Conservation (phyloP, 2,888 invertebrate species). For the Dexiosoma caninum region DNA sequence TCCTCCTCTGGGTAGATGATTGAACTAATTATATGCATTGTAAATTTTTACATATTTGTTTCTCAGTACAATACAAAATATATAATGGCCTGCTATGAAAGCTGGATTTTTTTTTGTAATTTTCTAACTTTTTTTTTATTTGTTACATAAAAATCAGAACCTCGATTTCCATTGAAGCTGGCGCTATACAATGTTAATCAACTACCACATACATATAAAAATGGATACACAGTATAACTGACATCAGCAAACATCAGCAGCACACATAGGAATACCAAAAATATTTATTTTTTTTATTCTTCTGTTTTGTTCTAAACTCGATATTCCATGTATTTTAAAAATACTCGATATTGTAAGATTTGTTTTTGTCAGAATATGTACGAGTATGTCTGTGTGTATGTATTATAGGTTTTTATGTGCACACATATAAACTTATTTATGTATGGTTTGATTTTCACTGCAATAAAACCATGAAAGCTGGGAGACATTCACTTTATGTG, state of each 20-base stretch:
- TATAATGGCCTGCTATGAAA: too few relatives aligned
- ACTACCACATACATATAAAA: neutral
- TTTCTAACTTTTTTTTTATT: too few relatives aligned
- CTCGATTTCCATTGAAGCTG: neutral
- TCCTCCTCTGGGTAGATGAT: too few relatives aligned
- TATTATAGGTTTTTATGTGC: too few relatives aligned
- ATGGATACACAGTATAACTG: neutral
- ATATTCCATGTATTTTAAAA: constrained; percentile 5
- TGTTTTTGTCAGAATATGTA: neutral
- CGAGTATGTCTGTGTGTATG: too few relatives aligned
- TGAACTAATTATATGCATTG: too few relatives aligned
- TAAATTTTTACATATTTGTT: too few relatives aligned
- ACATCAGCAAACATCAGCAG: neutral
- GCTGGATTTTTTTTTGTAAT: too few relatives aligned
- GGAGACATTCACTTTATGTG: neutral
- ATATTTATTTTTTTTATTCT: constrained; percentile 1
- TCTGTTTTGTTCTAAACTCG: neutral
- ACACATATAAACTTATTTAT: too few relatives aligned
- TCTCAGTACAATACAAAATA: too few relatives aligned
- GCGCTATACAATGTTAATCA: neutral
- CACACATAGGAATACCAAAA: neutral
- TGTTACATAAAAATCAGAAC: too few relatives aligned
- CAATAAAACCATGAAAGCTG: neutral
- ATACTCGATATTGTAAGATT: neutral
- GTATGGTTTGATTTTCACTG: neutral